phyloP scores from a whole-genome alignment of 2,797 vertebrate genomes.

The Orestias chungarensis region DNA sequence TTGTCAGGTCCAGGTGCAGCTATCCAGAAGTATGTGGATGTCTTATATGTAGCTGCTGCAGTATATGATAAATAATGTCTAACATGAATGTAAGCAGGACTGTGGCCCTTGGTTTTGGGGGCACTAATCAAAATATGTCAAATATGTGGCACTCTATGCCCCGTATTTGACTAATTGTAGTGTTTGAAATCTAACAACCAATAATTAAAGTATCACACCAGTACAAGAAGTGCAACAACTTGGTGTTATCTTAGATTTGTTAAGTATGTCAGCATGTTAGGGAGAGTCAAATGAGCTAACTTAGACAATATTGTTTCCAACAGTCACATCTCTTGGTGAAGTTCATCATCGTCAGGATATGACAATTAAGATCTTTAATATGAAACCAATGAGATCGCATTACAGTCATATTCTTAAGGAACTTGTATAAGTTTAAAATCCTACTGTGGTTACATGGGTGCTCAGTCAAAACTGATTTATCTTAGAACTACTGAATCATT shows the following conservation, averaged over 20 bases:
- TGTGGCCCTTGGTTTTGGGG: background rate
- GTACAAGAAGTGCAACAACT: background rate
- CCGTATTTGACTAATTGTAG: background rate
- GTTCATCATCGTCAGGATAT: background rate
- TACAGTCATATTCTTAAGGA: background rate
- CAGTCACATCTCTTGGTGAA: background rate
- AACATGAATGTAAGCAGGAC: background rate
- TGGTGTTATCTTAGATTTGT: background rate
- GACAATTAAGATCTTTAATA: background rate
- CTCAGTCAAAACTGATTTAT: background rate
- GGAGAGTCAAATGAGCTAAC: background rate
- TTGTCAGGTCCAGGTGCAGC: no score
- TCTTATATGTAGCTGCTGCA: background rate
- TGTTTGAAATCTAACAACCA: background rate
- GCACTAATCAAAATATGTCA: no score
- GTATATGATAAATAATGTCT: background rate
- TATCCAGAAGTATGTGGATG: background rate
- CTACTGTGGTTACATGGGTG: background rate
- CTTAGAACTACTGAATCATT: background rate
- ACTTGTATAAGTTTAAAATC: background rate
- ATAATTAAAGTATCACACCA: background rate
- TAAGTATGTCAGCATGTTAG: background rate
- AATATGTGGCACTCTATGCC: background rate
- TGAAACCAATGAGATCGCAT: background rate
- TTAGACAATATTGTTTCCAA: background rate